Base-by-base conservation (phyloP, 2,888 invertebrate species). In the Gordius sp. region DNA sequence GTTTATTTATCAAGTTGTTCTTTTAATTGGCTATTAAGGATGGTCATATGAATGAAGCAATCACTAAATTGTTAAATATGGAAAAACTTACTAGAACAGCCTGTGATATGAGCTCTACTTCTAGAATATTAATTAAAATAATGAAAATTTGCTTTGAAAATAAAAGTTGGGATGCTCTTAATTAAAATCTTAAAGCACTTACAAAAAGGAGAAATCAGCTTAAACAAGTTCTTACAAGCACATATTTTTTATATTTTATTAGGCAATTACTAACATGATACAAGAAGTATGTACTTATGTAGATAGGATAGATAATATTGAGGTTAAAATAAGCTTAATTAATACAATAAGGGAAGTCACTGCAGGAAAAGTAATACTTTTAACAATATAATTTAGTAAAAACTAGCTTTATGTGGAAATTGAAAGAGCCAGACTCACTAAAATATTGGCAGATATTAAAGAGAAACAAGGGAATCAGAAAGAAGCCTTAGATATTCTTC, bases 341-440 rank as follows among this genome's bases (percentile, higher is more conserved):
- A 91, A 93, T 68, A 91, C 93, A 0, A 71, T 99, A 56, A 76
- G 86, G 61, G 77, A 79, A 2, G 91, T 97, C 1, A 93, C 93
- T 0, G 91, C 89, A 67, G 97, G 97, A 62, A 97, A 97, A 72
- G 78, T 78, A 68, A 64, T 60, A 13, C 2, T n/a, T 25, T 57
- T n/a, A 57, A 26, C 23, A 58, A 8, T 57, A 18, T 23, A 20
- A 24, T 18, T 58, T 4, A 58, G 18, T 41, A 53, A 57, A 59
- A 63, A 65, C 41, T 64, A 78, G 78, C 97, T 99, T 62, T 99
- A 99, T 68, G 97, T 99, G n/a, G 97, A 97, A 75, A 89, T 91
- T 4, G 97, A 99, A 70, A 75, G 97, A 64, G 97, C 97, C 2
- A 76, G 93, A 58, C 73, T 97, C 2, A 97, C 97, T 1, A 82